These are phyloP conservation scores for Halocynthia aurantium DNA, from an alignment of 23 tunicate genomes.

Conservation along the genomic window DNA sequence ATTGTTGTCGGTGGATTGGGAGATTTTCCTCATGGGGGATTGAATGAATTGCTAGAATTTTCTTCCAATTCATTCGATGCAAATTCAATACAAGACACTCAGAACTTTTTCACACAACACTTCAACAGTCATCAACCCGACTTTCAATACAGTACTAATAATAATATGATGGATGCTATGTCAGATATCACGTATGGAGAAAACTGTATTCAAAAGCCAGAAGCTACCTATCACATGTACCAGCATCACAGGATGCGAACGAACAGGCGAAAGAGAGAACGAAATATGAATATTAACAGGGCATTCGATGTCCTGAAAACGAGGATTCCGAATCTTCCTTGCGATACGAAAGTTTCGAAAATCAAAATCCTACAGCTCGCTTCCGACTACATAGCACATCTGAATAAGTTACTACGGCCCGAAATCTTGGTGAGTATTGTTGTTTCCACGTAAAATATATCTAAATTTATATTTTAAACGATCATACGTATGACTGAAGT, in stretches of 20 bases:
- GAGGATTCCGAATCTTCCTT: slow-evolving; percentile 65
- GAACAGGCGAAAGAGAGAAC: slow-evolving; percentile 55
- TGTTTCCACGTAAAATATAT: background rate
- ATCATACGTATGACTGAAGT: too few species aligned
- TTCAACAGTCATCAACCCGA: background rate
- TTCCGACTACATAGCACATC: slow-evolving; percentile 43
- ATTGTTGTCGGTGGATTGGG: too few species aligned
- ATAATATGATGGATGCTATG: too few species aligned
- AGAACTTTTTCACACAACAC: background rate
- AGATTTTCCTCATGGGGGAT: too few species aligned
- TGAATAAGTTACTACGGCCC: slow-evolving; percentile 1
- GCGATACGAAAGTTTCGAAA: slow-evolving; percentile 66
- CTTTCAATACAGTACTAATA: too few species aligned
- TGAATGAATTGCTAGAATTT: too few species aligned
- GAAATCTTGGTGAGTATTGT: background rate
- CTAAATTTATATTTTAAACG: too few species aligned
- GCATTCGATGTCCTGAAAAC: slow-evolving; percentile 51
- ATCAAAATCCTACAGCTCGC: slow-evolving; percentile 63
- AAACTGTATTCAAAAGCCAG: too few species aligned
- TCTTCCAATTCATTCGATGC: background rate
- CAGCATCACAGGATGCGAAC: slow-evolving; percentile 39
- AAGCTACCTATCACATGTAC: background rate
- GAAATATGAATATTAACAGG: slow-evolving; percentile 49
- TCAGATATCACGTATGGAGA: too few species aligned
- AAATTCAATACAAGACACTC: background rate